Evolutionary conservation across 2,113 vertebrate genomes (phyloP).

Genomic region (Urocolius indicus): DNA sequence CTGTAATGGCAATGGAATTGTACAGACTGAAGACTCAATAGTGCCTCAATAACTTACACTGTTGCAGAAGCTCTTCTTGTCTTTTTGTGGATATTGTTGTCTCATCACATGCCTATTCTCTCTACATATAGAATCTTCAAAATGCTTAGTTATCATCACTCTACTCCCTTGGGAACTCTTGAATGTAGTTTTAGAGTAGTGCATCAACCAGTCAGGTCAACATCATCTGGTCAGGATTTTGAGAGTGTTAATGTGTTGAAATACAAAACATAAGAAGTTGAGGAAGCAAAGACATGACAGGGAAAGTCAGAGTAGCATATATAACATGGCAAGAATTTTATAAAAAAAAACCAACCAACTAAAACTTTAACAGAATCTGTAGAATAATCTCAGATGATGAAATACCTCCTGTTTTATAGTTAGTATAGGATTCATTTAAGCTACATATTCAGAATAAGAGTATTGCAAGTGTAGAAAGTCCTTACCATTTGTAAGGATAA

Average conservation of each 20-base stretch:
- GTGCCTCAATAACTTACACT: neutral
- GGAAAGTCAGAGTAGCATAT: neutral
- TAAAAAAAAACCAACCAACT: neutral
- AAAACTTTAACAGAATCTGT: neutral
- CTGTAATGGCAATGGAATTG: neutral
- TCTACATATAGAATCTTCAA: neutral
- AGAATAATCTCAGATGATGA: neutral
- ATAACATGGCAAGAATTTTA: neutral
- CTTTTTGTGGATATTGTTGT: neutral
- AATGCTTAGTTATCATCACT: neutral
- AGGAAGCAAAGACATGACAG: neutral
- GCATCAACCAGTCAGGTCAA: neutral
- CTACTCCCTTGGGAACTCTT: neutral
- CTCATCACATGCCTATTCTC: neutral
- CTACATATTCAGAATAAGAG: neutral
- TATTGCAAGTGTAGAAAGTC: neutral
- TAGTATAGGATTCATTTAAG: neutral
- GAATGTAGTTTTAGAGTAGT: neutral
- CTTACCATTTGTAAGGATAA: neutral
- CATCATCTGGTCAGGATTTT: neutral
- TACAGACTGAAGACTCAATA: neutral
- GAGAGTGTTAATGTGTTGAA: neutral
- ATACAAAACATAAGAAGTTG: neutral
- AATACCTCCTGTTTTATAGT: neutral
- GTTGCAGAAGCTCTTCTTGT: neutral